Evolutionary conservation across 1,140 invertebrate species (phyloP).

Genomic region (Scylla paramamosain): DNA sequence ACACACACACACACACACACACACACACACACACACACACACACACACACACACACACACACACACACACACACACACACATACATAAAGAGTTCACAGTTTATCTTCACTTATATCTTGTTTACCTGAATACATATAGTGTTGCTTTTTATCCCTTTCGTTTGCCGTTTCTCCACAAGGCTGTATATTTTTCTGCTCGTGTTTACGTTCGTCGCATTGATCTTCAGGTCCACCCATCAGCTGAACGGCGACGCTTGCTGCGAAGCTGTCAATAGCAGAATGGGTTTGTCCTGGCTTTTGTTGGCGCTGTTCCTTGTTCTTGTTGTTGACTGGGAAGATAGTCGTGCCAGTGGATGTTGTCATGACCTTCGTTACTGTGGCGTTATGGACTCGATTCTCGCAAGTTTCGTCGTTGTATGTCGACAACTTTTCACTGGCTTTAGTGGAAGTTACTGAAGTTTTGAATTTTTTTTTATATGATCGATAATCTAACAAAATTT

Average conservation of each 20-base stretch:
- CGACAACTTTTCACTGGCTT: no score
- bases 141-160: background rate
- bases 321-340: background rate
- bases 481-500: no score
- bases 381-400: background rate
- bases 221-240: background rate
- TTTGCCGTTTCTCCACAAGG: background rate
- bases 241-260: background rate
- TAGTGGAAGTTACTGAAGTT: no score
- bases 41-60: constrained; percentile 11
- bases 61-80: constrained; percentile 17
- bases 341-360: background rate
- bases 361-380: background rate
- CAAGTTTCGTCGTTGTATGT: no score
- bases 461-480: no score
- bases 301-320: background rate
- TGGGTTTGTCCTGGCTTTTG: background rate
- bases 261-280: background rate
- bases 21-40: background rate
- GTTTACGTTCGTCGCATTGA: constrained; percentile 9
- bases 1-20: no score
- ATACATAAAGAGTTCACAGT: background rate
- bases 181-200: background rate
- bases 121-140: background rate
- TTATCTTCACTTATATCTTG: background rate